Evolutionary conservation across 2,888 invertebrate species (phyloP).

Genomic region (Drosophila aldrichi): DNA sequence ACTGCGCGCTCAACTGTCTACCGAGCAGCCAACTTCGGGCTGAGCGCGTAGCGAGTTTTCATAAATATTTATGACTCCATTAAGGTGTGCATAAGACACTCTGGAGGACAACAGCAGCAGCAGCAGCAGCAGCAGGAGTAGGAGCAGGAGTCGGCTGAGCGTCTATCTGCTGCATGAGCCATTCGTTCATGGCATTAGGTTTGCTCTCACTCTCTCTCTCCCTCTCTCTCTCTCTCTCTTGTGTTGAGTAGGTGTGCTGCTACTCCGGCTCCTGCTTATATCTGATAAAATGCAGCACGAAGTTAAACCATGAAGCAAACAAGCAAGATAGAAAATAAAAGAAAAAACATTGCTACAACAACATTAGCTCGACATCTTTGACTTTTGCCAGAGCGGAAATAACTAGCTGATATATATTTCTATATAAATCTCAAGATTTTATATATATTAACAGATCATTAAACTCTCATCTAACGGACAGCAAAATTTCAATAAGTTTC

Average conservation of each 20-base stretch:
- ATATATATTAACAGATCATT: background rate
- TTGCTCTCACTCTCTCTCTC: background rate
- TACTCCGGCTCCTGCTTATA: slow-evolving; percentile 56
- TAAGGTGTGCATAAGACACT: slow-evolving; percentile 83
- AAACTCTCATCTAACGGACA: background rate
- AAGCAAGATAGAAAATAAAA: background rate
- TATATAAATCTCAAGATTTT: background rate
- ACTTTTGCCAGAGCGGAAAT: background rate
- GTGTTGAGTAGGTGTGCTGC: slow-evolving; percentile 35
- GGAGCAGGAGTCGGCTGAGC: background rate
- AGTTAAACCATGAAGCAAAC: slow-evolving; percentile 62
- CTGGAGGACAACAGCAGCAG: slow-evolving; percentile 52
- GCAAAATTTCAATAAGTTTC: background rate
- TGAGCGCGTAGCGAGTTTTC: slow-evolving; percentile 73
- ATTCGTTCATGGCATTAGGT: slow-evolving; percentile 57
- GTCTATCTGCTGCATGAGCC: slow-evolving; percentile 38
- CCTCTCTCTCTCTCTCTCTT: background rate
- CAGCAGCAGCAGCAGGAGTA: slow-evolving; percentile 5
- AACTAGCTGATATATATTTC: background rate
- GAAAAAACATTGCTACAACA: slow-evolving; percentile 12
- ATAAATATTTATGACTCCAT: slow-evolving; percentile 85
- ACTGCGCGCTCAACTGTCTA: slow-evolving; percentile 15
- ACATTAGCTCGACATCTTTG: background rate
- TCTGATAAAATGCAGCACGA: slow-evolving; percentile 50
- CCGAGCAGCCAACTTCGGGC: slow-evolving; percentile 42